Evolutionary conservation across 2,888 invertebrate genomes (phyloP), one percentile per base, ranked within the genome.

Genomic region (Hipparchia sbordonii): DNA sequence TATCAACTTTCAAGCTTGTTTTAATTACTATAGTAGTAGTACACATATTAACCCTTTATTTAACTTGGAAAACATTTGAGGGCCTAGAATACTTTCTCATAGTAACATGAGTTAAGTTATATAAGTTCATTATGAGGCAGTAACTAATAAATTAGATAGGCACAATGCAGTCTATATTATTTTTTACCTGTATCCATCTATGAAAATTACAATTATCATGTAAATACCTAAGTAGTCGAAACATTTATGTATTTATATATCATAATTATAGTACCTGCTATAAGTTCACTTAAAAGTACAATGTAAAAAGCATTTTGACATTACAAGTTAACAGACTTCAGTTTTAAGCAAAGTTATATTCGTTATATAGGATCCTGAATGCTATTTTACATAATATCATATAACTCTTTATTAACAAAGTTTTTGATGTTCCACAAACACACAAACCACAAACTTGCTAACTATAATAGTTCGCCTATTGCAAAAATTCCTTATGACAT

Each of bases 81-180:
- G 57, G 57, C 23, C 57, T 57, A 8, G 2, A 8, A 23, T 8
- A 23, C 13, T 13, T 57, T 57, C 23, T 9, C 13, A 57, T 23
- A 13, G 57, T 23, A 23, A 23, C 23, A 23, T 23, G 23, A 23
- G 23, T 23, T 23, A 23, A 23, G 23, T 23, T 23, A 23, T 23
- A 23, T 23, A 23, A 23, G 23, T 23, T 23, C 0, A 23, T 5
- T 39, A 56, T 33, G 12, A 66, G 48, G 71, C 65, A 56, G 39
- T 74, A 70, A 71, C 56, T 73, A 73, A 56, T 1, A 39, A 39
- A 39, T 70, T 66, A 70, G 46, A 61, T 72, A 74, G 74, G 75
- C 75, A 76, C 75, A 74, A 70, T 76, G 74, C 75, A 76, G 75
- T 76, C 75, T 76, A 75, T 72, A 52, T 74, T 70, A 72, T 59